Evolutionary conservation across 1,140 invertebrate genomes (phyloP).

Genomic region (Berghia stephanieae): DNA sequence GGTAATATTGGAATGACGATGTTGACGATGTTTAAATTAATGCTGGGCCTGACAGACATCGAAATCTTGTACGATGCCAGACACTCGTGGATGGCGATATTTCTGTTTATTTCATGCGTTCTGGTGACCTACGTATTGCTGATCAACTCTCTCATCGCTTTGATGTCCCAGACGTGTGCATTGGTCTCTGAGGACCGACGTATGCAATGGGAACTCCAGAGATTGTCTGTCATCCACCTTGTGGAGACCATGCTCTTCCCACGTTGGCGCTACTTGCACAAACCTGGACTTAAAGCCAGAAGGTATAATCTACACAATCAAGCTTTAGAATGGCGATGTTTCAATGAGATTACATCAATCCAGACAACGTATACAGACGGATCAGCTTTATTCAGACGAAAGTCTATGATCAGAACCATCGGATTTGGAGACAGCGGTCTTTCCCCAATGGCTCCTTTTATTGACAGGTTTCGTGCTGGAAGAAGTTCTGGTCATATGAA

Average conservation of each 20-base stretch:
- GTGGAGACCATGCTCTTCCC: constrained; percentile 49
- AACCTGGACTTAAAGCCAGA: no score
- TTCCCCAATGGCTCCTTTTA: no score
- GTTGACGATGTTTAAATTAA: constrained; percentile 49
- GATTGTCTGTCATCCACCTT: constrained; percentile 46
- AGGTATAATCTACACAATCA: no score
- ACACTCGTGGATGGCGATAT: constrained; percentile 39
- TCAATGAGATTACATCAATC: no score
- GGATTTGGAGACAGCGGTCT: no score
- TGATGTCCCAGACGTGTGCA: constrained; percentile 55
- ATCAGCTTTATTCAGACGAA: no score
- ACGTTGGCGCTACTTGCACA: no score
- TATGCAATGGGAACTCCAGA: constrained; percentile 47
- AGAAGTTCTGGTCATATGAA: no score
- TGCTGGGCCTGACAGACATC: constrained; percentile 48
- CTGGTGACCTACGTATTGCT: constrained; percentile 50
- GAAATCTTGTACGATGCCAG: constrained; percentile 39
- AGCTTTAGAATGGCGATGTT: no score
- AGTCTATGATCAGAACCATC: no score
- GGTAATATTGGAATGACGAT: constrained; percentile 30
- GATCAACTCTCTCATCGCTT: constrained; percentile 53
- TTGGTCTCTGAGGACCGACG: constrained; percentile 40
- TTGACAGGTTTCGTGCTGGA: no score
- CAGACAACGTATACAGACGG: no score
- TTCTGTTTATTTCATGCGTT: constrained; percentile 44